A percentile compares a stretch with the other conserved stretches of the same genome.
Evolutionary conservation across 2,888 invertebrate species (phyloP).

Genomic region (Hyles lineata): DNA sequence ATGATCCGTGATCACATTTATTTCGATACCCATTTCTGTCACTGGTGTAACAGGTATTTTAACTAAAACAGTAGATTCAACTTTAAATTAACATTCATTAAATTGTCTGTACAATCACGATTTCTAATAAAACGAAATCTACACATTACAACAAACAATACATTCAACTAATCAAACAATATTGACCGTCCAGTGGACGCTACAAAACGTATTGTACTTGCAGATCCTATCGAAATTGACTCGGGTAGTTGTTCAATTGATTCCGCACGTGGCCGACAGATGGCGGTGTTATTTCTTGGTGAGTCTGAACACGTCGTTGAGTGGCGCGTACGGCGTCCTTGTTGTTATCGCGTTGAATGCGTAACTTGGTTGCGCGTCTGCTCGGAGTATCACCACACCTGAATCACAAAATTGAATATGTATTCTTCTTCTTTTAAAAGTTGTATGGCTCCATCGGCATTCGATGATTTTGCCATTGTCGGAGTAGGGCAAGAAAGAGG

Average conservation of each 20-base stretch:
- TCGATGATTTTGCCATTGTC: no score
- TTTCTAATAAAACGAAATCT: not conserved
- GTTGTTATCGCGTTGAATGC: conserved; percentile 77
- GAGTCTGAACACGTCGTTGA: conserved; percentile 79
- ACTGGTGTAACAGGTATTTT: no score
- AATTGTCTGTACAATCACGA: not conserved
- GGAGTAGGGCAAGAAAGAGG: no score
- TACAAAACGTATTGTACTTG: conserved; percentile 29
- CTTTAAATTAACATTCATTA: not conserved
- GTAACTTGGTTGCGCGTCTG: conserved; percentile 88
- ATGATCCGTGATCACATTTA: no score
- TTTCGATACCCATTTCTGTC: no score
- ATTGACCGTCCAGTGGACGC: conserved; percentile 24
- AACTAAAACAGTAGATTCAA: not conserved
- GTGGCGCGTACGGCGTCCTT: conserved; percentile 77
- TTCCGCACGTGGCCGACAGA: conserved; percentile 36
- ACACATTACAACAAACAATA: not conserved
- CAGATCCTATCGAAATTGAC: conserved; percentile 31
- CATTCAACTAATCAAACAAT: conserved; percentile 5
- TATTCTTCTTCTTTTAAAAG: no score
- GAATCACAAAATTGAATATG: conserved; percentile 41
- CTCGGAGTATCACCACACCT: conserved; percentile 93
- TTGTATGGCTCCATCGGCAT: no score
- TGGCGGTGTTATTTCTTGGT: conserved; percentile 60
- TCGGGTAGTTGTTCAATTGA: conserved; percentile 35